phyloP scores from a whole-genome alignment of 64 coral and sea anemone genomes.

The Stichodactyla helianthus region DNA sequence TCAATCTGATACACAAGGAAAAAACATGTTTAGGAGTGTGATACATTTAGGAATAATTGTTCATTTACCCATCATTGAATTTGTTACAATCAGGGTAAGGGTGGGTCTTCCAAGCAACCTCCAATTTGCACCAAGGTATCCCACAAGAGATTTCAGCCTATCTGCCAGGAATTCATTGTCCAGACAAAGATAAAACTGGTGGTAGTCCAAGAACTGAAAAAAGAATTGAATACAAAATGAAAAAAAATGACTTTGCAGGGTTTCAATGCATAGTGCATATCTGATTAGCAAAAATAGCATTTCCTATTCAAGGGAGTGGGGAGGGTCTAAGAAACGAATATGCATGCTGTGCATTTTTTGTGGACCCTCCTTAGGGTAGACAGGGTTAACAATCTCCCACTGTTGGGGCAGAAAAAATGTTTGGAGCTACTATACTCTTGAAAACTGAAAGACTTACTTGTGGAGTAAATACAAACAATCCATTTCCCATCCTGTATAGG shows the following conservation, averaged over 20 bases:
- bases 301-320: too few relatives aligned
- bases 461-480: slow-evolving; percentile 87
- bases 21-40: background rate
- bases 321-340: too few relatives aligned
- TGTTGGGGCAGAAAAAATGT: too few relatives aligned
- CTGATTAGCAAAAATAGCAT: too few relatives aligned
- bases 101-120: slow-evolving; percentile 78
- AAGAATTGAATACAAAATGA: background rate
- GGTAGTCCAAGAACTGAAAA: slow-evolving; percentile 75
- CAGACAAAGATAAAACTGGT: slow-evolving; percentile 96
- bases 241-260: background rate
- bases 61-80: slow-evolving; percentile 85
- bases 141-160: slow-evolving; percentile 85
- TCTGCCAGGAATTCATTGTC: slow-evolving; percentile 97
- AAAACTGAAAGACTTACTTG: slow-evolving; percentile 40
- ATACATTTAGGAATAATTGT: background rate
- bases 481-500: slow-evolving; percentile 87
- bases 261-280: background rate
- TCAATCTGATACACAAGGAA: background rate
- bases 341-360: too few relatives aligned
- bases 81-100: slow-evolving; percentile 77
- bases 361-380: too few relatives aligned
- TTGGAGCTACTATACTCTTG: too few relatives aligned
- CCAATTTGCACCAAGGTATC: slow-evolving; percentile 89
- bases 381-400: too few relatives aligned